Evolutionary conservation across 2,113 vertebrate genomes (phyloP).

Genomic region (Erinaceus europaeus): DNA sequence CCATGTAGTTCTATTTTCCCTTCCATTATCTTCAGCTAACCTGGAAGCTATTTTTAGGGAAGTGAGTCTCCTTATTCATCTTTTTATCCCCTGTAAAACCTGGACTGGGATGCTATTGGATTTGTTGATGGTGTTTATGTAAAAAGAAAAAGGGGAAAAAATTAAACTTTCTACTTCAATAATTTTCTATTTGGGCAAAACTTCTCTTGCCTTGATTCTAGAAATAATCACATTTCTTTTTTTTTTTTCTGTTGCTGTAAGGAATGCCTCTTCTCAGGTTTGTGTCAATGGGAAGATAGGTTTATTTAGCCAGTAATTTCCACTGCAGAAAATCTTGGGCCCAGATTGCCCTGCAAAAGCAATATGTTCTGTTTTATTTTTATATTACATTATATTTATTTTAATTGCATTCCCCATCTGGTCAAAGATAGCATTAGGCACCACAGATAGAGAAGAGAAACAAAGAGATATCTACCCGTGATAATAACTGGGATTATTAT

Average conservation of each 20-base stretch:
- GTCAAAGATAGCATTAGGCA: conserved; percentile 72
- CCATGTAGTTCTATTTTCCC: not conserved
- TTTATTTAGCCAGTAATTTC: conserved; percentile 71
- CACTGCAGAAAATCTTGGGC: conserved; percentile 66
- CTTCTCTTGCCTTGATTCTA: conserved; percentile 50
- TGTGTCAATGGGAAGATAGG: conserved; percentile 71
- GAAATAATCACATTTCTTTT: conserved; percentile 62
- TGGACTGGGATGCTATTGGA: conserved; percentile 17
- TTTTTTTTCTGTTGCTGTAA: conserved; percentile 57
- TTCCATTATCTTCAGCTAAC: not conserved
- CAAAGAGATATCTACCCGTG: conserved; percentile 45
- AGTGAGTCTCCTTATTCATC: not conserved
- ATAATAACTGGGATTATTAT: conserved; percentile 33
- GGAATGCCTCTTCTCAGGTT: conserved; percentile 57
- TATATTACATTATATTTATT: conserved; percentile 76
- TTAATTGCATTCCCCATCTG: conserved; percentile 70
- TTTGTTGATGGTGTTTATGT: conserved; percentile 42
- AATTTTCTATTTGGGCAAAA: conserved; percentile 58
- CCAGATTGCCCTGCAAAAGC: conserved; percentile 70
- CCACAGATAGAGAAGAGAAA: conserved; percentile 61
- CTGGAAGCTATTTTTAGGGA: not conserved
- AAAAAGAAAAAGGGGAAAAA: conserved; percentile 29
- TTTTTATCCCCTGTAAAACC: not conserved
- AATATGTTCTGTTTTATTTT: conserved; percentile 73
- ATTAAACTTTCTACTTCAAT: conserved; percentile 47